Conservation (phyloP, 2,888 invertebrate genomes). For the Phortica okadai region DNA sequence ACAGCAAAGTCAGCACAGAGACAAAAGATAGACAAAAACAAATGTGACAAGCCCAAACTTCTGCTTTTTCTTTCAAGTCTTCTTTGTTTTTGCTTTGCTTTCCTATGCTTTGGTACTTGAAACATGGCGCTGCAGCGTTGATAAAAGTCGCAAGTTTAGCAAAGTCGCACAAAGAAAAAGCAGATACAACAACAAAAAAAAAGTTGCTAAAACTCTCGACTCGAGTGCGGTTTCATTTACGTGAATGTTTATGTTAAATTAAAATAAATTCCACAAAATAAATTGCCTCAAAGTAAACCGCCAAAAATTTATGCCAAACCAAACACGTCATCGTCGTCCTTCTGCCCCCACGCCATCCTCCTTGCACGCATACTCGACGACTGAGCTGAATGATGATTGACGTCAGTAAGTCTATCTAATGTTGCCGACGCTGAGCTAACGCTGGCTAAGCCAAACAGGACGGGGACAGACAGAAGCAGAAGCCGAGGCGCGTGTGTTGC, state of each 20-base stretch:
- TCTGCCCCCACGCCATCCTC: too few relatives aligned
- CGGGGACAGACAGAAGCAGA: too few relatives aligned
- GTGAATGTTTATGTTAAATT: conserved; percentile 47
- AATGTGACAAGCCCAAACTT: not conserved
- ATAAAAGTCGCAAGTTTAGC: not conserved
- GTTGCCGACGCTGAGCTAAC: not conserved
- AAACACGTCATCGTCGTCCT: not conserved
- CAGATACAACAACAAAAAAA: not conserved
- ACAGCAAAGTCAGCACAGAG: not conserved
- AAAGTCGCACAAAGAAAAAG: not conserved
- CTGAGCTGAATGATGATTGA: conserved; percentile 22
- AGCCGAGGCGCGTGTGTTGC: too few relatives aligned
- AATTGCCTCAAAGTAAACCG: conserved; percentile 49
- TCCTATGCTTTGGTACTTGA: not conserved
- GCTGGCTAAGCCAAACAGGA: not conserved
- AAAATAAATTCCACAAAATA: conserved; percentile 46
- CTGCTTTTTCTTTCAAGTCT: not conserved
- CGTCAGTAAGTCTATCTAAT: not conserved
- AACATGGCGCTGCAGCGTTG: not conserved
- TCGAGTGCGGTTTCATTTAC: conserved; percentile 29
- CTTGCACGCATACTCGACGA: too few relatives aligned
- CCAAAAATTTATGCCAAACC: not conserved
- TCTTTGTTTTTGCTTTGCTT: not conserved
- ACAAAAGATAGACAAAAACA: not conserved
- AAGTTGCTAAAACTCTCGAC: not conserved